Conservation (phyloP, 2,113 vertebrate genomes). For the Cavia aperea region DNA sequence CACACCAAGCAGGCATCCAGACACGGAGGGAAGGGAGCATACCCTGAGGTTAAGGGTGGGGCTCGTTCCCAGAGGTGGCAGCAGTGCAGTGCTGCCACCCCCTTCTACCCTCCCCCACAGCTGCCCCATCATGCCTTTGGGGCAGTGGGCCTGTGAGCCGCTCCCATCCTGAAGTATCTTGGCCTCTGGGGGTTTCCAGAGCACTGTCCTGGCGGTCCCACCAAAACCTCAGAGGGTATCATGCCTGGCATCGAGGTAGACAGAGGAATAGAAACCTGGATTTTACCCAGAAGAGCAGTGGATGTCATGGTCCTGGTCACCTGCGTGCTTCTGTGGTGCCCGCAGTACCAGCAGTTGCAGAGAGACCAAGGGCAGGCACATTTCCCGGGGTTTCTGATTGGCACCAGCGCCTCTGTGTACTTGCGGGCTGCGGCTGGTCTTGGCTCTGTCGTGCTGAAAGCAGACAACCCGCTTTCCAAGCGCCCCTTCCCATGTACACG, state of each 20-base stretch:
- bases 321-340: no score
- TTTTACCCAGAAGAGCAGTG: not conserved
- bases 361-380: not conserved
- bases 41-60: no score
- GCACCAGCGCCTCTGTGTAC: not conserved
- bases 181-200: not conserved
- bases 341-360: not conserved
- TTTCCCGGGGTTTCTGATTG: not conserved
- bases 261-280: not conserved
- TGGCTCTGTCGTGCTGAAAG: not conserved
- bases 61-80: no score
- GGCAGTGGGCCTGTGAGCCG: no score
- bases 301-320: no score
- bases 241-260: fast-evolving
- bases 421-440: not conserved
- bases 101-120: not conserved
- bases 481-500: not conserved
- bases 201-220: not conserved
- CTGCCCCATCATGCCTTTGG: not conserved
- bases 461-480: not conserved
- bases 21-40: not conserved
- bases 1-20: not conserved
- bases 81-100: no score
- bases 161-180: not conserved
- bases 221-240: not conserved